These are phyloP conservation scores for Fregetta grallaria DNA, from an alignment of 2,113 vertebrate species.

Conservation along the genomic window DNA sequence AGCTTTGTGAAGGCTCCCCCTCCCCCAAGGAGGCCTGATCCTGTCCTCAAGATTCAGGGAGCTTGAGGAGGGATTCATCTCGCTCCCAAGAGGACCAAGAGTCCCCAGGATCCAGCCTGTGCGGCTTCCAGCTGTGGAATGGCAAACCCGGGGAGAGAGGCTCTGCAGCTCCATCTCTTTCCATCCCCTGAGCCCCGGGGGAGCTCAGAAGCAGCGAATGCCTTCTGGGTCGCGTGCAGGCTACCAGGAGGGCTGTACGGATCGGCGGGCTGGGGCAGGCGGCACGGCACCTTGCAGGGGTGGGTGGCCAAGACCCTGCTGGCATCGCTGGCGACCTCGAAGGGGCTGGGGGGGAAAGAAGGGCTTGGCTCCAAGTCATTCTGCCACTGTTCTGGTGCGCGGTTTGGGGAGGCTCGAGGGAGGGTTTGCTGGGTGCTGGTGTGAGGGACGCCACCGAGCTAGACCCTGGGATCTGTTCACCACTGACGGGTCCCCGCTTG, in stretches of 20 bases:
- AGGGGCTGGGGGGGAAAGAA: accelerated
- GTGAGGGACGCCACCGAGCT: neutral
- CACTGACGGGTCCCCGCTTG: accelerated
- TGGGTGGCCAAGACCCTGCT: neutral
- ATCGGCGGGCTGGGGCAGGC: neutral
- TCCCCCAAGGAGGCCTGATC: neutral
- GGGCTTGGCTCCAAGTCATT: accelerated
- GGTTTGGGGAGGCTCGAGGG: neutral
- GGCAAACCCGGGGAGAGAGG: neutral
- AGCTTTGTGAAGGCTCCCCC: neutral
- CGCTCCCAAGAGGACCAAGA: neutral
- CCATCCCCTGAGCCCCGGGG: neutral
- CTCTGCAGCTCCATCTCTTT: neutral
- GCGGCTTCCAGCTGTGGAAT: neutral
- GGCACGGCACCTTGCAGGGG: neutral
- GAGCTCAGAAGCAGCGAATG: neutral
- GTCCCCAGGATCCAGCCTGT: neutral
- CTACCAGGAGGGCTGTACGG: neutral
- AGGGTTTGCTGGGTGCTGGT: neutral
- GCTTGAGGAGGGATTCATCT: neutral
- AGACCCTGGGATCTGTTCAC: neutral
- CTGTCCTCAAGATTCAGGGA: neutral
- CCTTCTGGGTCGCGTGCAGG: neutral
- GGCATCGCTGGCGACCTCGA: neutral
- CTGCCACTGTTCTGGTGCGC: neutral